phyloP scores from a whole-genome alignment of 92 coral and sea anemone genomes.

The Nematostella vectensis region DNA sequence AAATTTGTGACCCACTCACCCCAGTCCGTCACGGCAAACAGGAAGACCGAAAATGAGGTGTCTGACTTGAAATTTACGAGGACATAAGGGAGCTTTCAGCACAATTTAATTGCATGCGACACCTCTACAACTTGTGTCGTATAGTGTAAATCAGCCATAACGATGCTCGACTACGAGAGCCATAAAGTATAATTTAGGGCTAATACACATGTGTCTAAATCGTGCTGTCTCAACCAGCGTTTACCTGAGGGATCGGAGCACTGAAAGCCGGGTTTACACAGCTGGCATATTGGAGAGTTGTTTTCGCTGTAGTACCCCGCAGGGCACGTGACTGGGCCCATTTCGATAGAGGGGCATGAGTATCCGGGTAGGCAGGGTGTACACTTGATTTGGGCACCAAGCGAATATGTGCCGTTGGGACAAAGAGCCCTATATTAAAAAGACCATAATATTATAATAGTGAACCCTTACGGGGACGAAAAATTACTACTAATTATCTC shows the following conservation, averaged over 20 bases:
- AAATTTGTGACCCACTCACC: too few relatives aligned
- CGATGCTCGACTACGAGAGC: too few relatives aligned
- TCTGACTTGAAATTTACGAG: too few relatives aligned
- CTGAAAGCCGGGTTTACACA: slow-evolving; percentile 90
- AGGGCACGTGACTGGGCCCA: slow-evolving; percentile 70
- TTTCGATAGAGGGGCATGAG: slow-evolving; percentile 53
- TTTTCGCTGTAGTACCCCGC: slow-evolving; percentile 85
- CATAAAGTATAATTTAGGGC: too few relatives aligned
- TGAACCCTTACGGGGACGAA: too few relatives aligned
- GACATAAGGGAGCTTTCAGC: too few relatives aligned
- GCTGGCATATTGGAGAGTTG: slow-evolving; percentile 60
- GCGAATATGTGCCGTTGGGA: slow-evolving; percentile 93
- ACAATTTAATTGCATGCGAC: too few relatives aligned
- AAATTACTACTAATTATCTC: too few relatives aligned
- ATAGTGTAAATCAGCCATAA: too few relatives aligned
- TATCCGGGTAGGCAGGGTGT: slow-evolving; percentile 73
- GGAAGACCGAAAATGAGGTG: too few relatives aligned
- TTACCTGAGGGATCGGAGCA: slow-evolving; percentile 93
- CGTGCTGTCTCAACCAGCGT: neutral
- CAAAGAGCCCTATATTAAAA: slow-evolving; percentile 55
- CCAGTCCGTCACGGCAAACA: too few relatives aligned
- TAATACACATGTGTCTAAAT: neutral
- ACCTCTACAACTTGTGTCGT: too few relatives aligned
- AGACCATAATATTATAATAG: neutral
- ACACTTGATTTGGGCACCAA: slow-evolving; percentile 90